Evolutionary conservation across 2,888 invertebrate genomes (phyloP).

Genomic region (Gerris lacustris): DNA sequence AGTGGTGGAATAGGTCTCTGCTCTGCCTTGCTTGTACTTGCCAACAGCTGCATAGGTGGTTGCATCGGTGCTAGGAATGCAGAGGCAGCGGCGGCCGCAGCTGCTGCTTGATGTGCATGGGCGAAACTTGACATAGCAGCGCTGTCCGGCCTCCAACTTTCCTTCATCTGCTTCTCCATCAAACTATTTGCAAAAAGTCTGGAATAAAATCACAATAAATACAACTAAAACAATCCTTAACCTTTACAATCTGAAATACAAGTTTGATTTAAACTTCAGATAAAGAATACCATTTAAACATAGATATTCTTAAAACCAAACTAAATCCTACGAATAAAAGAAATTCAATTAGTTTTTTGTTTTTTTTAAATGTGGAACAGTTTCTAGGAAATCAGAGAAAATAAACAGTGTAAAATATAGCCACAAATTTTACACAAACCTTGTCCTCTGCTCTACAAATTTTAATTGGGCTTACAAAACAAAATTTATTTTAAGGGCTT

Average conservation of each 20-base stretch:
- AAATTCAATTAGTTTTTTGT: too few relatives aligned
- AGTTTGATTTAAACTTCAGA: neutral
- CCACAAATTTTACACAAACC: too few relatives aligned
- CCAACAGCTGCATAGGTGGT: constrained; percentile 36
- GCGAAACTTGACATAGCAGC: constrained; percentile 31
- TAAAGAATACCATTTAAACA: neutral
- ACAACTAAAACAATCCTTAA: neutral
- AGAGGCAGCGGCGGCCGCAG: constrained; percentile 30
- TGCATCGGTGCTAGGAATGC: constrained; percentile 40
- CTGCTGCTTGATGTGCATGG: constrained; percentile 29
- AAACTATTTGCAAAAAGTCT: constrained; percentile 32
- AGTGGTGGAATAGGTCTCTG: constrained; percentile 35
- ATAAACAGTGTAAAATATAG: too few relatives aligned
- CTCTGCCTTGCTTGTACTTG: constrained; percentile 34
- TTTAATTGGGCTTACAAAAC: too few relatives aligned
- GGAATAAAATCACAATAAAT: constrained; percentile 11
- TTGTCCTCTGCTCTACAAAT: too few relatives aligned
- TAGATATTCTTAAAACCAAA: too few relatives aligned
- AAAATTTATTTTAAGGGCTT: too few relatives aligned
- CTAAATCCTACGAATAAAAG: too few relatives aligned
- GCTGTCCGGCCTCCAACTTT: constrained; percentile 31
- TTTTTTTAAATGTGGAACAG: too few relatives aligned
- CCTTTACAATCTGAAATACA: neutral
- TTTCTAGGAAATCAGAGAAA: too few relatives aligned
- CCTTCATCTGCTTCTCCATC: constrained; percentile 32